Conservation (phyloP, 1,140 invertebrate genomes). For the Tetraneura akinire region DNA sequence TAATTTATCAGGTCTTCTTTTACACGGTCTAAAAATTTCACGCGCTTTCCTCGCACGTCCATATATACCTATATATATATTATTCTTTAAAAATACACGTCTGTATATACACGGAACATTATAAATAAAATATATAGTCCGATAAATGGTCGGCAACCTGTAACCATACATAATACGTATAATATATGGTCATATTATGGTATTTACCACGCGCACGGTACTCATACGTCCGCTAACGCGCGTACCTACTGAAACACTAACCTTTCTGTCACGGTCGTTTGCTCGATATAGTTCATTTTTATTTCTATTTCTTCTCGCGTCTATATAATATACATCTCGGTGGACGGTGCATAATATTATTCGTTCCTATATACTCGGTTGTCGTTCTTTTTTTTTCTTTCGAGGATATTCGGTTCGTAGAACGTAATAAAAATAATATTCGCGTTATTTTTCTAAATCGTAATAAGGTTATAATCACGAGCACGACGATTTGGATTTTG, state of each 20-base stretch:
- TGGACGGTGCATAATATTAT: background rate
- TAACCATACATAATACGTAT: conserved; percentile 5
- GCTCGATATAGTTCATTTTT: background rate
- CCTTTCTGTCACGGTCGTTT: conserved; percentile 40
- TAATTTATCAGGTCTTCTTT: background rate
- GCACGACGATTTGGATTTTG: too few species aligned
- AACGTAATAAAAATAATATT: too few species aligned
- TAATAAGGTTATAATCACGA: too few species aligned
- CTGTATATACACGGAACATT: background rate
- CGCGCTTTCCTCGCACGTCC: background rate
- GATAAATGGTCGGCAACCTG: background rate
- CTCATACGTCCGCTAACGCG: background rate
- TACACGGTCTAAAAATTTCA: conserved; percentile 35
- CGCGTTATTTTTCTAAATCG: too few species aligned
- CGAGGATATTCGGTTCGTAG: background rate
- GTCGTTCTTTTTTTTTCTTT: too few species aligned
- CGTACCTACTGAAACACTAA: conserved; percentile 39
- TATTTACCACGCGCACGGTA: background rate
- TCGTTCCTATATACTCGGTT: too few species aligned
- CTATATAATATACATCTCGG: background rate
- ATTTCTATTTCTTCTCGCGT: background rate
- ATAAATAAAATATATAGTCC: background rate
- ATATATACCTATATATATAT: background rate
- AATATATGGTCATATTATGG: too few species aligned
- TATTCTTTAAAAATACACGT: background rate